Evolutionary conservation across 2,113 vertebrate species (phyloP).

Genomic region (Colistium nudipinnis): DNA sequence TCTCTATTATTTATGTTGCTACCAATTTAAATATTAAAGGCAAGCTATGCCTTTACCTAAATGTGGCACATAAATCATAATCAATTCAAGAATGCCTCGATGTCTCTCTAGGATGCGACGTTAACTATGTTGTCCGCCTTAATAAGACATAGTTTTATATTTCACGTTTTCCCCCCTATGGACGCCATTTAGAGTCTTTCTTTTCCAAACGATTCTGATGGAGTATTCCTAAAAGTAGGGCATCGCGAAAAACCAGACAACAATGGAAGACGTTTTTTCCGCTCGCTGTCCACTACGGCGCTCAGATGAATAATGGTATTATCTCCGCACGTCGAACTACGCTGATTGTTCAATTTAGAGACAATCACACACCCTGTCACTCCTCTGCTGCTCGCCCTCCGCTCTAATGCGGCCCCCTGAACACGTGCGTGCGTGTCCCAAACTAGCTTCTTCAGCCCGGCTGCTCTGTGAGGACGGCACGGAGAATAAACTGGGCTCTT

Average conservation of each 20-base stretch:
- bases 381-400: conserved; percentile 41
- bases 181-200: conserved; percentile 7
- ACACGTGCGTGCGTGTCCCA: conserved; percentile 40
- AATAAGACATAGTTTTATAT: conserved; percentile 22
- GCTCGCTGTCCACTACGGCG: conserved; percentile 43
- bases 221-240: conserved; percentile 58
- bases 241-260: conserved; percentile 61
- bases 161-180: conserved; percentile 34
- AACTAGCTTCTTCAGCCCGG: conserved; percentile 39
- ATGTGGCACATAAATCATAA: neutral
- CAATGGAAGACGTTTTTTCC: conserved; percentile 55
- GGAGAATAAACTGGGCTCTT: conserved; percentile 45
- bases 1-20: too few species aligned
- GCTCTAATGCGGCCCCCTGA: conserved; percentile 52
- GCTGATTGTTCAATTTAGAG: conserved; percentile 72
- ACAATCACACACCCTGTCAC: conserved; percentile 70
- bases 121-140: too few species aligned
- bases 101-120: too few species aligned
- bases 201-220: conserved; percentile 39
- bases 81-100: neutral
- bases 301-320: conserved; percentile 67
- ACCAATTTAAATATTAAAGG: too few species aligned
- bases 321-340: conserved; percentile 60
- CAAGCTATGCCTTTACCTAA: neutral
- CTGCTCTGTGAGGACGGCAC: conserved; percentile 14